Evolutionary conservation across 2,797 vertebrate genomes (phyloP).

Genomic region (Cichlasoma orientale): DNA sequence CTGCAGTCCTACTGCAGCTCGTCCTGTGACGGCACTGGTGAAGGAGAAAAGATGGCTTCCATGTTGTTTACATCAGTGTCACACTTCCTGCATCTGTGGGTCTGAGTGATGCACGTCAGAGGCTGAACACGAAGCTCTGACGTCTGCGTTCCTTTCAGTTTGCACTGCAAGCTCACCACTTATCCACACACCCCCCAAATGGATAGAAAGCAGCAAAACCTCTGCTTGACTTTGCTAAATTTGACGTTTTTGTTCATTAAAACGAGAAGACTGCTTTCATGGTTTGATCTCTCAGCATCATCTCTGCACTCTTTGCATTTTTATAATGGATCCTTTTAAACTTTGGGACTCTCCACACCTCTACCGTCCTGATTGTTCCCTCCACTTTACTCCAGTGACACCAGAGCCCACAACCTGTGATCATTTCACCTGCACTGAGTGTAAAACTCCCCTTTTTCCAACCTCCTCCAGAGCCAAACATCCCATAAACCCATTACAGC

Average conservation of each 20-base stretch:
- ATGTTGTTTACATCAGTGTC: neutral
- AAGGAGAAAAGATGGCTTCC: neutral
- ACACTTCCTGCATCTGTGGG: neutral
- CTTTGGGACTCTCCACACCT: neutral
- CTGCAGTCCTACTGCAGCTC: too few species aligned
- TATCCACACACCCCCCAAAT: fast-evolving
- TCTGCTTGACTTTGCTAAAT: neutral
- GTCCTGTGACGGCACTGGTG: neutral
- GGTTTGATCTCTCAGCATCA: neutral
- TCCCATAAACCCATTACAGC: neutral
- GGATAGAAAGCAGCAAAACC: neutral
- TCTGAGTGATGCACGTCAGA: neutral
- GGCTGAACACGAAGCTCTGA: neutral
- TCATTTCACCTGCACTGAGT: neutral
- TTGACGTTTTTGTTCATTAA: neutral
- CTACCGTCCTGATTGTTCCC: neutral
- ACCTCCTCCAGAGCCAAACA: neutral
- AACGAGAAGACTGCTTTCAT: neutral
- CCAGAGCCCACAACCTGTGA: neutral
- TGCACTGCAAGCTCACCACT: neutral
- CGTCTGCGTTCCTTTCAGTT: neutral
- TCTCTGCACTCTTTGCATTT: neutral
- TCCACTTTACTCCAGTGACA: neutral
- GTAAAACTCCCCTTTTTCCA: neutral
- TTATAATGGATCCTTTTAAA: neutral